phyloP scores from a whole-genome alignment of 2,113 vertebrate species.

The Salvelinus sp. region DNA sequence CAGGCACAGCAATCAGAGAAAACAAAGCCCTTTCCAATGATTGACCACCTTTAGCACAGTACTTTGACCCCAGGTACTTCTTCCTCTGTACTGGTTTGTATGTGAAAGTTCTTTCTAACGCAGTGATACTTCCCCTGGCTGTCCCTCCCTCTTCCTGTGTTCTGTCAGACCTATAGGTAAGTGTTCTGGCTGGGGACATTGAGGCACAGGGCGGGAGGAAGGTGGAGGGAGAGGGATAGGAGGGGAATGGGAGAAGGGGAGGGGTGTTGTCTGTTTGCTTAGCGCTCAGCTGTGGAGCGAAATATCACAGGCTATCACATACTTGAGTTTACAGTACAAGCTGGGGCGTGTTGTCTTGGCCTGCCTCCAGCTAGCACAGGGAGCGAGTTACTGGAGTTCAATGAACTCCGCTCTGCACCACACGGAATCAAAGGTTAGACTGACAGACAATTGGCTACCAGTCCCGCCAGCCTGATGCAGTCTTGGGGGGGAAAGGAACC shows the following conservation, averaged over 20 bases:
- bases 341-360: slow-evolving; percentile 43
- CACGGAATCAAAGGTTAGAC: slow-evolving; percentile 32
- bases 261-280: slow-evolving; percentile 39
- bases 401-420: slow-evolving; percentile 47
- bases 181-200: too few relatives aligned
- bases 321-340: slow-evolving; percentile 36
- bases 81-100: background rate
- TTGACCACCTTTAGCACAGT: background rate
- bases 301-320: slow-evolving; percentile 49
- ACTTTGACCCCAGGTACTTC: background rate
- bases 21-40: background rate
- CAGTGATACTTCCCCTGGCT: slow-evolving; percentile 14
- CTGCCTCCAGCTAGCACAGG: slow-evolving; percentile 30
- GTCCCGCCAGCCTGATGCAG: background rate
- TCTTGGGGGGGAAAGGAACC: background rate
- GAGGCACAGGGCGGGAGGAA: background rate
- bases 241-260: background rate
- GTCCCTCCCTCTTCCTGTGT: slow-evolving; percentile 39
- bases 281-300: slow-evolving; percentile 23
- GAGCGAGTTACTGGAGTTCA: slow-evolving; percentile 56
- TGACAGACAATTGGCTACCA: slow-evolving; percentile 9
- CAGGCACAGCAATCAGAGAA: background rate
- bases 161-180: slow-evolving; percentile 3
- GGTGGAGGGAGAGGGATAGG: background rate
- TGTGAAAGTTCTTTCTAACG: background rate